These are phyloP conservation scores for Urocolius indicus DNA, from an alignment of 2,113 vertebrate species.

Conservation along the genomic window DNA sequence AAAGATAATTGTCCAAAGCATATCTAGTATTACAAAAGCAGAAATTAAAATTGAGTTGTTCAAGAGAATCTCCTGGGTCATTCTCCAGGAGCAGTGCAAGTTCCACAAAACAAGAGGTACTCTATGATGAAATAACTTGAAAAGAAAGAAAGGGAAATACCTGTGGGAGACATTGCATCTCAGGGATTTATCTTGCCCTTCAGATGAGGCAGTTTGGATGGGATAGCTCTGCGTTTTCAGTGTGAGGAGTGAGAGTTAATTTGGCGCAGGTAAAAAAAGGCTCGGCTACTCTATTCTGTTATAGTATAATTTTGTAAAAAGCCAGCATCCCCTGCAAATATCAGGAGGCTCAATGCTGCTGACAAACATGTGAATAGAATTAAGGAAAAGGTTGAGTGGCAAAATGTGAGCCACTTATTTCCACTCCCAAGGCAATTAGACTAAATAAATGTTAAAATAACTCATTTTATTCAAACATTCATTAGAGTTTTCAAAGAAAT, in stretches of 20 bases:
- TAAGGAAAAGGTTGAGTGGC: background rate
- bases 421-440: background rate
- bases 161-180: background rate
- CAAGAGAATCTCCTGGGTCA: background rate
- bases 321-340: background rate
- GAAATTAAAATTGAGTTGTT: background rate
- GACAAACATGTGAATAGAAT: constrained; percentile 24
- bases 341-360: background rate
- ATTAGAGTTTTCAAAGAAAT: background rate
- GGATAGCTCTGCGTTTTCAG: background rate
- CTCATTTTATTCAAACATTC: constrained; percentile 13
- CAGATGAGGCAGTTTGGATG: background rate
- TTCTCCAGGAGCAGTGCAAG: background rate
- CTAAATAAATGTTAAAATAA: constrained; percentile 2
- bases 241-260: background rate
- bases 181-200: background rate
- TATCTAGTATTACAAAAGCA: background rate
- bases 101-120: background rate
- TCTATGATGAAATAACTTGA: background rate
- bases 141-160: background rate
- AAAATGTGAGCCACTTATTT: background rate
- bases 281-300: background rate
- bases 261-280: background rate
- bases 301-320: background rate
- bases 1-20: background rate